Conservation (phyloP, 92 coral and sea anemone species). For the Pocillopora meandrina region DNA sequence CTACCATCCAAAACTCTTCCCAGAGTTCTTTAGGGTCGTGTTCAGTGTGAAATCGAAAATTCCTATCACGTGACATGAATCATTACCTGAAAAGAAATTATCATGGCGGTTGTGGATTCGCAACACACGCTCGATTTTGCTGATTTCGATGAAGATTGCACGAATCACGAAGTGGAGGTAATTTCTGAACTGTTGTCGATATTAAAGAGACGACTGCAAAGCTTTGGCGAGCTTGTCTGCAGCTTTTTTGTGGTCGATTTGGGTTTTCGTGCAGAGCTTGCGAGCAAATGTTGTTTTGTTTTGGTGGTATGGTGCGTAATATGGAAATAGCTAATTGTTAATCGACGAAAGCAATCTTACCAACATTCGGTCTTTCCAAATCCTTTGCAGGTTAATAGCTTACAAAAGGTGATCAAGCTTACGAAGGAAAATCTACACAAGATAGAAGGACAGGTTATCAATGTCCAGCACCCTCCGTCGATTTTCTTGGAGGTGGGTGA, state of each 20-base stretch:
- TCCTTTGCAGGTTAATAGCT: constrained; percentile 83
- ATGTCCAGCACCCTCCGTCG: constrained; percentile 95
- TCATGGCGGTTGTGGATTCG: constrained; percentile 89
- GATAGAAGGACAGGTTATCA: constrained; percentile 86
- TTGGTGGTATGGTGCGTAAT: constrained; percentile 50
- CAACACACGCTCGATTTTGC: constrained; percentile 73
- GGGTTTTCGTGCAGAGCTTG: constrained; percentile 76
- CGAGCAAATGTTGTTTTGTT: constrained; percentile 77
- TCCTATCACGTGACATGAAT: constrained; percentile 80
- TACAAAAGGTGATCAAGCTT: constrained; percentile 92
- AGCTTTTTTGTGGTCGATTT: constrained; percentile 17
- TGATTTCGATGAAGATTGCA: constrained; percentile 68
- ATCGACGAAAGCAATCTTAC: constrained; percentile 5
- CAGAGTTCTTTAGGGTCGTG: constrained; percentile 35
- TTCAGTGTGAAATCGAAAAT: constrained; percentile 33
- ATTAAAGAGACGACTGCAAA: constrained; percentile 19
- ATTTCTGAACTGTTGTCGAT: constrained; percentile 20
- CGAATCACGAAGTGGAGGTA: constrained; percentile 87
- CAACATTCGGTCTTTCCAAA: constrained; percentile 27
- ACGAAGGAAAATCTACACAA: constrained; percentile 90
- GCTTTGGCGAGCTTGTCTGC: constrained; percentile 32
- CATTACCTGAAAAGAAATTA: constrained; percentile 73
- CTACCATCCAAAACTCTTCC: constrained; percentile 41
- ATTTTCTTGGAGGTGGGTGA: constrained; percentile 92
- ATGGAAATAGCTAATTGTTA: constrained; percentile 46